These are phyloP conservation scores for Bursaphelenchus okinawaensis DNA, from an alignment of 2,888 invertebrate species.

Conservation along the genomic window DNA sequence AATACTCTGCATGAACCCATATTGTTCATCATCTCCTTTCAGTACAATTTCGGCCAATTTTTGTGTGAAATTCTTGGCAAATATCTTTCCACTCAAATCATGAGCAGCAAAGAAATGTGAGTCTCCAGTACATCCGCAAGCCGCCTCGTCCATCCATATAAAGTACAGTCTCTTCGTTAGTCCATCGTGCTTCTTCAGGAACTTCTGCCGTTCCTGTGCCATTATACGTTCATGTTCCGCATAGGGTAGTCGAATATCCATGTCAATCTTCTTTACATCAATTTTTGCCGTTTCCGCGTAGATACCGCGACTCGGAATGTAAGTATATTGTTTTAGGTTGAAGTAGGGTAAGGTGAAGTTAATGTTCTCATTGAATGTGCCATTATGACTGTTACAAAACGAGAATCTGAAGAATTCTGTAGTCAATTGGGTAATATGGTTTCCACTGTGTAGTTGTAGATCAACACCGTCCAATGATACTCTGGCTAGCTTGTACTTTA, in stretches of 20 bases:
- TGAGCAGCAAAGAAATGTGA: constrained; percentile 89
- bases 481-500: constrained; percentile 84
- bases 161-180: constrained; percentile 84
- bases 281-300: constrained; percentile 33
- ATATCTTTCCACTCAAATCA: constrained; percentile 64
- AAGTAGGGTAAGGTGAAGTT: constrained; percentile 33
- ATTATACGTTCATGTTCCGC: constrained; percentile 2
- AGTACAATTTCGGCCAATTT: not conserved
- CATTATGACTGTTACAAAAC: constrained; percentile 48
- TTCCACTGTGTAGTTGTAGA: constrained; percentile 77
- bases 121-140: constrained; percentile 91
- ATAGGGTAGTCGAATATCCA: constrained; percentile 31
- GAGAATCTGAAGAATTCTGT: constrained; percentile 37
- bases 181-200: constrained; percentile 67
- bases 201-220: constrained; percentile 41
- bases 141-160: constrained; percentile 71
- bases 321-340: constrained; percentile 25
- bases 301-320: constrained; percentile 8
- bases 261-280: constrained; percentile 11
- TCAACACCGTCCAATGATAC: constrained; percentile 82
- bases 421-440: constrained; percentile 29
- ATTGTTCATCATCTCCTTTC: constrained; percentile 16
- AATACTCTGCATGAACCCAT: constrained; percentile 60
- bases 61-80: constrained; percentile 9
- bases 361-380: constrained; percentile 38